Percentiles rank a stretch among this genome's conserved stretches.
Conservation (phyloP, 2,113 vertebrate genomes). For the Malurus alboscapulatus region DNA sequence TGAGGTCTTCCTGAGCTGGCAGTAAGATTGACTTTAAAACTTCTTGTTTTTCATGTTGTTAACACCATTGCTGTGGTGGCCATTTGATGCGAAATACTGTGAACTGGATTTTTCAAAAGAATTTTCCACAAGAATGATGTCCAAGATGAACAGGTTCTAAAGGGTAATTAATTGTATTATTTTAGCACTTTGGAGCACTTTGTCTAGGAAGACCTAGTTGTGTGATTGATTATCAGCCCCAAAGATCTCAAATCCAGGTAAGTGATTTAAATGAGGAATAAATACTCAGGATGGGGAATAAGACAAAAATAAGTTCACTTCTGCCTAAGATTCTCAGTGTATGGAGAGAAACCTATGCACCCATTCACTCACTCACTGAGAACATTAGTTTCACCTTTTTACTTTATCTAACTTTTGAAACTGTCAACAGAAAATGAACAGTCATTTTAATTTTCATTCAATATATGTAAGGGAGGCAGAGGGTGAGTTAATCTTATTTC, state of each 20-base stretch:
- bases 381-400: neutral
- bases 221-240: neutral
- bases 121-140: neutral
- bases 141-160: neutral
- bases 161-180: neutral
- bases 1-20: neutral
- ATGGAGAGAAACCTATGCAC: neutral
- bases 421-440: neutral
- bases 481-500: neutral
- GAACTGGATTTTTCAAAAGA: neutral
- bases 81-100: neutral
- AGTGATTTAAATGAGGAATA: neutral
- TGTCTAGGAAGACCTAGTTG: neutral
- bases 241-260: neutral
- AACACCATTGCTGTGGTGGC: neutral
- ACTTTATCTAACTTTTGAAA: neutral
- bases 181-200: neutral
- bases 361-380: neutral
- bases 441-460: neutral
- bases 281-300: neutral
- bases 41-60: neutral
- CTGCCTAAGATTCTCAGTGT: neutral
- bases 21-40: neutral
- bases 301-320: neutral
- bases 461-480: neutral